phyloP scores from a whole-genome alignment of 1,140 invertebrate genomes.

The Philotrypesis tridentata region DNA sequence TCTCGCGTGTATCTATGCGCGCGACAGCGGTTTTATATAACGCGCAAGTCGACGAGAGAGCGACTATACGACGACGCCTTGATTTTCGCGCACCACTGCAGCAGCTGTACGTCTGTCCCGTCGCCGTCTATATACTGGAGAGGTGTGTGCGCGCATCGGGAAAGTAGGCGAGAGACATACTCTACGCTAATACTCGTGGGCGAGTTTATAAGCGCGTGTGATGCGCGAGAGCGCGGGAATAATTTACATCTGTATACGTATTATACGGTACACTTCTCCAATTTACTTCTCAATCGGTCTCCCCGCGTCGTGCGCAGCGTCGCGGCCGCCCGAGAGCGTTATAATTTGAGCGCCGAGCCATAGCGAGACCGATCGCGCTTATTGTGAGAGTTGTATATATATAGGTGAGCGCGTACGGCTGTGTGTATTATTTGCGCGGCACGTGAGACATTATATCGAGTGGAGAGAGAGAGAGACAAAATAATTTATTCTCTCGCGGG shows the following conservation, averaged over 20 bases:
- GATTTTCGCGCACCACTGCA: too few relatives aligned
- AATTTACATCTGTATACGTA: not conserved
- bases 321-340: not conserved
- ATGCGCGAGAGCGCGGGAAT: not conserved
- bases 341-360: not conserved
- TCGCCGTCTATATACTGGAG: too few relatives aligned
- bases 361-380: too few relatives aligned
- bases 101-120: too few relatives aligned
- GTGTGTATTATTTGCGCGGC: not conserved
- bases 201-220: not conserved
- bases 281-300: not conserved
- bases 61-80: too few relatives aligned
- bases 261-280: not conserved
- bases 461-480: too few relatives aligned
- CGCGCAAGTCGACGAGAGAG: too few relatives aligned
- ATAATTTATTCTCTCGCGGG: too few relatives aligned
- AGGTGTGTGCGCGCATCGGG: too few relatives aligned
- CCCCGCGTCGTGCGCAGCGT: not conserved
- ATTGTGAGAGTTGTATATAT: too few relatives aligned
- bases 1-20: too few relatives aligned
- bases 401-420: not conserved
- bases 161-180: conserved; percentile 16
- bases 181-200: not conserved
- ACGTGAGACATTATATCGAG: not conserved
- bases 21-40: too few relatives aligned